A percentile compares a stretch with the other conserved stretches of the same genome.
phyloP scores from a whole-genome alignment of 2,113 vertebrate species.

The Eublepharis macularius region DNA sequence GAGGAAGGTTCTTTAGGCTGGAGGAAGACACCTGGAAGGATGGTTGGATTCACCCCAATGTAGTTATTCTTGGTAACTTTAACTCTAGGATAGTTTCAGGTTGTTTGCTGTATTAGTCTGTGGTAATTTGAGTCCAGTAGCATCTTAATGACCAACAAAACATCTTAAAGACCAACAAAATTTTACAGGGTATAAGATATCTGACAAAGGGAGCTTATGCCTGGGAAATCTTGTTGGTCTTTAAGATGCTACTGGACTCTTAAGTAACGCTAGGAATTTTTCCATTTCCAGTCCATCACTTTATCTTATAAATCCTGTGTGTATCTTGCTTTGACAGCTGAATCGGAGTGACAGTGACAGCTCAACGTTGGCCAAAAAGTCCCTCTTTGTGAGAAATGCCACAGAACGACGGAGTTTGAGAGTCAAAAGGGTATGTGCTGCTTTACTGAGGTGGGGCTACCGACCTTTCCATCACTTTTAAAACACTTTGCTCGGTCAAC shows the following conservation, averaged over 20 bases:
- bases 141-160: too few relatives aligned
- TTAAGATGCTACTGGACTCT: too few relatives aligned
- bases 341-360: constrained; percentile 88
- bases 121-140: too few relatives aligned
- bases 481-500: neutral
- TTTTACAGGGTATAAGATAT: too few relatives aligned
- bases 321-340: constrained; percentile 68
- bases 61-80: neutral
- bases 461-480: neutral
- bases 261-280: neutral
- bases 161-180: too few relatives aligned
- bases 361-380: constrained; percentile 82
- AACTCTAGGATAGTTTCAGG: neutral
- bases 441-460: fast-evolving
- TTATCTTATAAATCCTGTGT: constrained; percentile 1
- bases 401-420: constrained; percentile 80
- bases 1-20: too few relatives aligned
- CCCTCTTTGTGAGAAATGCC: constrained; percentile 84
- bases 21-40: too few relatives aligned
- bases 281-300: neutral
- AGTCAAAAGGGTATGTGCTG: constrained; percentile 79
- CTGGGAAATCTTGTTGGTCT: too few relatives aligned
- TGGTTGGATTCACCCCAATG: too few relatives aligned
- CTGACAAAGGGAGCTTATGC: too few relatives aligned
- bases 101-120: too few relatives aligned